Evolutionary conservation across 2,113 vertebrate genomes (phyloP).

Genomic region (Ailuropoda melanoleuca): DNA sequence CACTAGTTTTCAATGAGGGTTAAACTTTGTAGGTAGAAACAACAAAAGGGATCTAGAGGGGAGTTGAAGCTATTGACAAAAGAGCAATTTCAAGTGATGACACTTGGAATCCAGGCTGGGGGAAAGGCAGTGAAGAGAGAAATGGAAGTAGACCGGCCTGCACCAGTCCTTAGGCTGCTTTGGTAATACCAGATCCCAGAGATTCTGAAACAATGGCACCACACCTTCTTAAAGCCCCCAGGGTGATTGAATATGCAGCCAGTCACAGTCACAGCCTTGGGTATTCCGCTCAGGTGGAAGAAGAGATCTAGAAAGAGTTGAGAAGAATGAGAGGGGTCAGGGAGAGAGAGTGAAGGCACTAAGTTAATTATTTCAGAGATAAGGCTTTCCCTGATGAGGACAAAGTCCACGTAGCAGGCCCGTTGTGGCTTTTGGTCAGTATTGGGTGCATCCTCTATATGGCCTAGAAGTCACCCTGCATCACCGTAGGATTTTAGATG

Average conservation of each 20-base stretch:
- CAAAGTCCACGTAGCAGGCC: not conserved
- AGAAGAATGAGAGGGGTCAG: not conserved
- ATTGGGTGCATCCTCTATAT: not conserved
- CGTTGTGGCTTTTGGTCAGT: not conserved
- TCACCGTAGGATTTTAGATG: not conserved
- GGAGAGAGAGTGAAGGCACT: not conserved
- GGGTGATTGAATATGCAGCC: not conserved
- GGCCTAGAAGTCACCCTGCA: not conserved
- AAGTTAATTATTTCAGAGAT: not conserved
- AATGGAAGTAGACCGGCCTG: not conserved
- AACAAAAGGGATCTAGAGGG: not conserved
- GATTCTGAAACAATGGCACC: not conserved
- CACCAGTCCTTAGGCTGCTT: not conserved
- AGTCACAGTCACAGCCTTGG: not conserved
- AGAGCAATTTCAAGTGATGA: not conserved
- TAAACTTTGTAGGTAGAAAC: not conserved
- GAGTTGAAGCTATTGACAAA: not conserved
- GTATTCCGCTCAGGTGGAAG: not conserved
- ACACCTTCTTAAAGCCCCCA: not conserved
- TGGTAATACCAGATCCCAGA: not conserved
- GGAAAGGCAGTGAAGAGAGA: not conserved
- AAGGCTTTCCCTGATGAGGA: not conserved
- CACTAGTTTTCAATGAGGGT: not conserved
- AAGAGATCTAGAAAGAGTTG: not conserved
- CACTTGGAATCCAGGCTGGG: not conserved